Conservation (phyloP, 2,113 vertebrate species). For the Rhabdomys dilectus region DNA sequence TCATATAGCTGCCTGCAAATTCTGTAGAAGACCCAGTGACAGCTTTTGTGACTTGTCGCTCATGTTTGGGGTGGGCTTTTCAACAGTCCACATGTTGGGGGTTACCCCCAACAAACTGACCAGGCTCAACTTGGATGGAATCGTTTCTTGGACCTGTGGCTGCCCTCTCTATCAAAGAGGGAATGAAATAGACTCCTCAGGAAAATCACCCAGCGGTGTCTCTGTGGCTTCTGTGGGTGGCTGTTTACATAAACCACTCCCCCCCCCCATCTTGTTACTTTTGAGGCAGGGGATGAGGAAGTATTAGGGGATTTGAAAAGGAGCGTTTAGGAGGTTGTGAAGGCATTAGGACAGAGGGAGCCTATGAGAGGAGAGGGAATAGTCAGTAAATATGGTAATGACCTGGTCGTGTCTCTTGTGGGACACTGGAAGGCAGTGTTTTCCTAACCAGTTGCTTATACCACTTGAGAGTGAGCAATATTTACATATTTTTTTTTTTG, state of each 20-base stretch:
- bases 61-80: background rate
- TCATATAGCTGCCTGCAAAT: background rate
- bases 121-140: background rate
- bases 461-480: constrained; percentile 82
- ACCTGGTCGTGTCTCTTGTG: constrained; percentile 66
- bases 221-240: accelerated
- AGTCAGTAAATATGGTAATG: constrained; percentile 53
- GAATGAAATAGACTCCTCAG: background rate
- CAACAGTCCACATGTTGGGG: background rate
- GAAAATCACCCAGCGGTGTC: background rate
- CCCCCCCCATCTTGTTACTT: background rate
- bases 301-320: background rate
- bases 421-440: constrained; percentile 69
- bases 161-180: background rate
- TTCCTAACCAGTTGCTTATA: constrained; percentile 87
- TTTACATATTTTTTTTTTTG: constrained; percentile 82
- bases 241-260: background rate
- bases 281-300: background rate
- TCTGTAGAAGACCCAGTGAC: background rate
- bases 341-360: background rate
- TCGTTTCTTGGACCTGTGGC: background rate
- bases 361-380: background rate
- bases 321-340: background rate
- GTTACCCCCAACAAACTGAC: background rate
- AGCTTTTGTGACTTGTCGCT: background rate